phyloP scores from a whole-genome alignment of 2,888 invertebrate species.

The Aplocera efformata region DNA sequence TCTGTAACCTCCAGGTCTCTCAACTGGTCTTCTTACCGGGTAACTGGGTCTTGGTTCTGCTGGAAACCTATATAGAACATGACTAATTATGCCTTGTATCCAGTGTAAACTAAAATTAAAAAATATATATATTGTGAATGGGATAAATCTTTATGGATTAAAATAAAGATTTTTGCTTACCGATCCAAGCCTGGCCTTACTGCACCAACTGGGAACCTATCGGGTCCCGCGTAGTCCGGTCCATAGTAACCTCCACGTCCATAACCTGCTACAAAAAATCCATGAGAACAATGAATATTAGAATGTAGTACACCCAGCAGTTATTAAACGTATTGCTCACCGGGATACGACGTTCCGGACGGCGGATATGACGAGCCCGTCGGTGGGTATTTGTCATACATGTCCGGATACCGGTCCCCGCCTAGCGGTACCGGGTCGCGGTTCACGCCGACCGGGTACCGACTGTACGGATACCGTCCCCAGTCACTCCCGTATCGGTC shows the following conservation, averaged over 20 bases:
- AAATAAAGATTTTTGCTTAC: constrained; percentile 36
- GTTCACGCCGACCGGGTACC: constrained; percentile 72
- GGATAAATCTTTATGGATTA: no score
- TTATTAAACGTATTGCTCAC: constrained; percentile 52
- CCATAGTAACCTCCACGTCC: constrained; percentile 68
- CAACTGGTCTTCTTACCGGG: constrained; percentile 57
- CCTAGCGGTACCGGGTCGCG: constrained; percentile 74
- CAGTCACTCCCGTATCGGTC: constrained; percentile 63
- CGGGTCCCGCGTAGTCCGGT: constrained; percentile 55
- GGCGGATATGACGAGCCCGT: constrained; percentile 77
- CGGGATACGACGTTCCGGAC: constrained; percentile 75
- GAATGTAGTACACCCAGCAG: constrained; percentile 17
- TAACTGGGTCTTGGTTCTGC: constrained; percentile 67
- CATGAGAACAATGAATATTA: constrained; percentile 25
- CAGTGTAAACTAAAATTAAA: no score
- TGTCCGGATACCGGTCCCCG: constrained; percentile 72
- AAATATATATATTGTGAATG: no score
- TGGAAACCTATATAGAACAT: constrained; percentile 53
- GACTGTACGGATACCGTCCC: constrained; percentile 69
- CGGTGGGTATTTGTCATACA: constrained; percentile 81
- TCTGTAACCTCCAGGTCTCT: constrained; percentile 75
- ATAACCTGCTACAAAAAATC: constrained; percentile 35
- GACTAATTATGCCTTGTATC: no score
- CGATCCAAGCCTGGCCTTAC: constrained; percentile 71
- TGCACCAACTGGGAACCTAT: constrained; percentile 72